These are phyloP conservation scores for Progne subis DNA, from an alignment of 2,113 vertebrate species.

Conservation along the genomic window DNA sequence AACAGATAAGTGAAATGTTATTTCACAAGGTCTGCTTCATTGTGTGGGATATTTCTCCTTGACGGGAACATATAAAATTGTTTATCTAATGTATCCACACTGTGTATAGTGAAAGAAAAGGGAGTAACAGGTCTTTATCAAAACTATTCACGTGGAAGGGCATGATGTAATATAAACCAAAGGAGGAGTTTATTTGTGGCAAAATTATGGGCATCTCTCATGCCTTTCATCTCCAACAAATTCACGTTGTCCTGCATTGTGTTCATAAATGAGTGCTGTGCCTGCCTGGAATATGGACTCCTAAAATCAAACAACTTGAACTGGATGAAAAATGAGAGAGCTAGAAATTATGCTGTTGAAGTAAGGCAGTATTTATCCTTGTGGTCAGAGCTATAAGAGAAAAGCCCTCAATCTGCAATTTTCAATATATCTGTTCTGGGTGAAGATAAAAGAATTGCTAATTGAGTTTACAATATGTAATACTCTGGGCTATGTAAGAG, in stretches of 20 bases:
- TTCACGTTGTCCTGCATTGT: not conserved
- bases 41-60: constrained; percentile 64
- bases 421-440: constrained; percentile 21
- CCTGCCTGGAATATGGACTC: constrained; percentile 7
- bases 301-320: constrained; percentile 46
- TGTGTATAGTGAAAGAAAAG: constrained; percentile 63
- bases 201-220: constrained; percentile 39
- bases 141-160: constrained; percentile 46
- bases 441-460: constrained; percentile 57
- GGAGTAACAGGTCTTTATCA: constrained; percentile 63
- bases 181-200: constrained; percentile 50
- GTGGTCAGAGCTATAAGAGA: constrained; percentile 15
- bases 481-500: not conserved
- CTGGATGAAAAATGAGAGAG: constrained; percentile 28
- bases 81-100: constrained; percentile 59
- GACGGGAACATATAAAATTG: constrained; percentile 51
- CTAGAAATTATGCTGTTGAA: not conserved
- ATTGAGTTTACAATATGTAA: constrained; percentile 55
- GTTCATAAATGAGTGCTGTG: constrained; percentile 15
- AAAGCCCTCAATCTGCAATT: not conserved
- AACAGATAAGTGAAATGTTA: constrained; percentile 59
- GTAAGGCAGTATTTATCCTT: constrained; percentile 42
- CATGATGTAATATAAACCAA: constrained; percentile 29
- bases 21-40: constrained; percentile 38
- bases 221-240: constrained; percentile 44